Evolutionary conservation across 2,797 vertebrate genomes (phyloP).

Genomic region (Leucoraja ocellata): DNA sequence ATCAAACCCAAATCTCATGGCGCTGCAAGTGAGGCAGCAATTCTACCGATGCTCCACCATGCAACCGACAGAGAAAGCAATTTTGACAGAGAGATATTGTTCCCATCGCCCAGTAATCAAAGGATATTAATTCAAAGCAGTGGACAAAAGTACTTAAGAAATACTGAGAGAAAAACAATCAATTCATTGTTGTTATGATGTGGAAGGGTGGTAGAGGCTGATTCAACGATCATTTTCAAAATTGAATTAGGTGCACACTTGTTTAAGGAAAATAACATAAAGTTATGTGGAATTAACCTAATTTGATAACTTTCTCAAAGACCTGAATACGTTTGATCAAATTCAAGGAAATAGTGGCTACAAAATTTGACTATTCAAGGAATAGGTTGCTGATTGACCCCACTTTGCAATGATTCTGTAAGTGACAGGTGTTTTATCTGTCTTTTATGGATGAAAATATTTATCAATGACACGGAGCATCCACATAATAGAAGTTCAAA

Average conservation of each 20-base stretch:
- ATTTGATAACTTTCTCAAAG: not conserved
- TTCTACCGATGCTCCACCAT: no score
- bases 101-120: not conserved
- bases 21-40: no score
- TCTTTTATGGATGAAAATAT: not conserved
- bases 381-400: not conserved
- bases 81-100: not conserved
- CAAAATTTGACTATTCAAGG: not conserved
- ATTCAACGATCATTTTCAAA: not conserved
- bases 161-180: not conserved
- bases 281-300: not conserved
- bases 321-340: not conserved
- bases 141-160: not conserved
- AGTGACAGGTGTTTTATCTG: not conserved
- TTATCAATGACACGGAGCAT: not conserved
- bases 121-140: not conserved
- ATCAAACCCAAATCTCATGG: no score
- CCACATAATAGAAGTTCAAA: no score
- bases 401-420: not conserved
- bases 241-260: no score
- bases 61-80: no score
- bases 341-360: not conserved
- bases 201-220: not conserved
- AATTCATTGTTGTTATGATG: not conserved
- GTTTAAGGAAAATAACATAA: not conserved